These are phyloP conservation scores for Diploptera punctata DNA, from an alignment of 2,888 invertebrate genomes.

Conservation along the genomic window DNA sequence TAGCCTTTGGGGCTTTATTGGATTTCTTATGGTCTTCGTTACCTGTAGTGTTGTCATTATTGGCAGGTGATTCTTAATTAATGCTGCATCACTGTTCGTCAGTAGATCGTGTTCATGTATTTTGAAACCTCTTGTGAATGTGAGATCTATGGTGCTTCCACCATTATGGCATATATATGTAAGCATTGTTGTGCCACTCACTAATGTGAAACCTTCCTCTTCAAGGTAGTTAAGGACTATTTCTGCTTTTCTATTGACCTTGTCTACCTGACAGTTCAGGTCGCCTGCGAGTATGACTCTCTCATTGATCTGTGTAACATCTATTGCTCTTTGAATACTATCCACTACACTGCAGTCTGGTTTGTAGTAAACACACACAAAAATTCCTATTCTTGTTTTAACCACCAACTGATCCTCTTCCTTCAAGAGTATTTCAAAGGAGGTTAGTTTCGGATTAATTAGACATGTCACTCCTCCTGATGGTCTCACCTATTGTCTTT, in stretches of 20 bases:
- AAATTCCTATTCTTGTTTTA: neutral
- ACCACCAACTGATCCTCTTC: neutral
- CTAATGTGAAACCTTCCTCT: neutral
- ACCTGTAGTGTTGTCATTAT: neutral
- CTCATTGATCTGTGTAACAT: neutral
- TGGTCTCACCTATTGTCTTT: neutral
- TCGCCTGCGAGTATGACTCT: neutral
- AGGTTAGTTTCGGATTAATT: neutral
- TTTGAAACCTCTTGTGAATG: neutral
- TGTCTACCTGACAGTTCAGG: neutral
- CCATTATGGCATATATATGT: slow-evolving; percentile 1
- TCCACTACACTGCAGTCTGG: neutral
- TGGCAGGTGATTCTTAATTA: neutral
- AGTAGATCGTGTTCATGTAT: neutral
- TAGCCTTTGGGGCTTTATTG: neutral
- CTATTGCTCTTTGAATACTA: neutral
- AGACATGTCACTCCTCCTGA: neutral
- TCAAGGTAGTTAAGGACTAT: neutral
- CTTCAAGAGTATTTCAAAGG: neutral
- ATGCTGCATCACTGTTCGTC: neutral
- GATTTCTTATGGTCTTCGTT: neutral
- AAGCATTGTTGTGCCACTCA: neutral
- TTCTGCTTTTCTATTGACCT: neutral
- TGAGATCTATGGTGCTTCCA: neutral
- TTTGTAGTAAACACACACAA: neutral